phyloP scores from a whole-genome alignment of 2,888 invertebrate genomes.

The Brassicogethes aeneus region DNA sequence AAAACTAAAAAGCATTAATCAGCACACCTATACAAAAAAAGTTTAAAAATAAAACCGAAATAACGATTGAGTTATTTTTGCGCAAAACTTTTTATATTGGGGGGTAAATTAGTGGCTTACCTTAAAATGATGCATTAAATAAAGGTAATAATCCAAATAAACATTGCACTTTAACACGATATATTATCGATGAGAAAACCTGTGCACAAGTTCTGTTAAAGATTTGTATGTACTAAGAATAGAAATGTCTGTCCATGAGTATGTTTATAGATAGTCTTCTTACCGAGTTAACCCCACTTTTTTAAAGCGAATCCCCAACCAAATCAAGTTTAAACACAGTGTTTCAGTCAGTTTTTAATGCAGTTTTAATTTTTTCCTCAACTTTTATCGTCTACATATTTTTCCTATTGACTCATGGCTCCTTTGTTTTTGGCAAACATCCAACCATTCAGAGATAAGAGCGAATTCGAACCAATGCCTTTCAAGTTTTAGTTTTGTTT shows the following conservation, averaged over 20 bases:
- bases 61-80: too few relatives aligned
- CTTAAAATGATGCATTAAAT: background rate
- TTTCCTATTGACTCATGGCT: too few relatives aligned
- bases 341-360: conserved; percentile 2
- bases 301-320: conserved; percentile 22
- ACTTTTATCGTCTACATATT: background rate
- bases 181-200: background rate
- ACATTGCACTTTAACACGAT: conserved; percentile 30
- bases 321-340: conserved; percentile 10
- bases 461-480: too few relatives aligned
- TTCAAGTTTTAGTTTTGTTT: too few relatives aligned
- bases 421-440: too few relatives aligned
- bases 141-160: conserved; percentile 4
- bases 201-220: conserved; percentile 28
- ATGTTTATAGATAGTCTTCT: conserved; percentile 36
- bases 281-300: conserved; percentile 34
- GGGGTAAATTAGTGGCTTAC: too few relatives aligned
- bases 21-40: too few relatives aligned
- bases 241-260: conserved; percentile 38
- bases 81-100: too few relatives aligned
- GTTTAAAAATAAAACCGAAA: too few relatives aligned
- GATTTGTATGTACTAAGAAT: conserved; percentile 38
- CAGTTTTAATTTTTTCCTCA: background rate
- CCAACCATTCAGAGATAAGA: too few relatives aligned
- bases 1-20: too few relatives aligned